Percentiles rank a stretch among this genome's conserved stretches.
phyloP scores from a whole-genome alignment of 1,140 invertebrate species.

The Drosophila simulans region DNA sequence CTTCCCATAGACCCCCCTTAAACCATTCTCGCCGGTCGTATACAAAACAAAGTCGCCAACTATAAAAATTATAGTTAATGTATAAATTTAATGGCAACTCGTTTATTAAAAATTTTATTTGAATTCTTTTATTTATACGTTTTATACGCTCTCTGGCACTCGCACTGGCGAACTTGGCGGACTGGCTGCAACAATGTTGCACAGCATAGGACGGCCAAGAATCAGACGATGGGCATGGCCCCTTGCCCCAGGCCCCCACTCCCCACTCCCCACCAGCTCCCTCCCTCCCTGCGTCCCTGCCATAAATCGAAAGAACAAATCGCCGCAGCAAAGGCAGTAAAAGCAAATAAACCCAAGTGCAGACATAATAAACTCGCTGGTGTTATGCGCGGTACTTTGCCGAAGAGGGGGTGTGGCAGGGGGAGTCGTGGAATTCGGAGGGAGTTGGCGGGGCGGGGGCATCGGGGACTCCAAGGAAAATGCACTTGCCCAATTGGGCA shows the following conservation, averaged over 20 bases:
- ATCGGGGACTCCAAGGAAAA: constrained; percentile 8
- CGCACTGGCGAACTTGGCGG: constrained; percentile 46
- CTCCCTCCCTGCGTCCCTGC: constrained; percentile 27
- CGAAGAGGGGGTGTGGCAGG: not conserved
- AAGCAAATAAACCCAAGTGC: constrained; percentile 82
- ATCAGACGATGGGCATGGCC: constrained; percentile 37
- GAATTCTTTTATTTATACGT: constrained; percentile 84
- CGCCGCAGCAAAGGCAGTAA: constrained; percentile 80
- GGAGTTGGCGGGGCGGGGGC: not conserved
- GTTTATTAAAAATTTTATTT: constrained; percentile 85
- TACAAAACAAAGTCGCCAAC: constrained; percentile 82
- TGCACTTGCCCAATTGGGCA: constrained; percentile 63
- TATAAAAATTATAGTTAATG: constrained; percentile 85
- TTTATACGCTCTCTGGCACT: constrained; percentile 79
- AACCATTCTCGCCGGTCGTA: constrained; percentile 46
- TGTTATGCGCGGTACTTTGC: constrained; percentile 64
- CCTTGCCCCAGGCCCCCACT: constrained; percentile 8
- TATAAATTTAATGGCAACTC: constrained; percentile 84
- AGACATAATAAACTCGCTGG: constrained; percentile 82
- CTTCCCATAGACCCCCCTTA: not conserved
- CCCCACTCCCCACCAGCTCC: not conserved
- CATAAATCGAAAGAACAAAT: constrained; percentile 83
- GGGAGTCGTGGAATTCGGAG: too few species aligned
- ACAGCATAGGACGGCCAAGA: constrained; percentile 50
- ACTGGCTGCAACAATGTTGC: constrained; percentile 73